Evolutionary conservation across 2,113 vertebrate genomes (phyloP), one percentile per base, ranked within the genome.

Genomic region (Nibea coibor): DNA sequence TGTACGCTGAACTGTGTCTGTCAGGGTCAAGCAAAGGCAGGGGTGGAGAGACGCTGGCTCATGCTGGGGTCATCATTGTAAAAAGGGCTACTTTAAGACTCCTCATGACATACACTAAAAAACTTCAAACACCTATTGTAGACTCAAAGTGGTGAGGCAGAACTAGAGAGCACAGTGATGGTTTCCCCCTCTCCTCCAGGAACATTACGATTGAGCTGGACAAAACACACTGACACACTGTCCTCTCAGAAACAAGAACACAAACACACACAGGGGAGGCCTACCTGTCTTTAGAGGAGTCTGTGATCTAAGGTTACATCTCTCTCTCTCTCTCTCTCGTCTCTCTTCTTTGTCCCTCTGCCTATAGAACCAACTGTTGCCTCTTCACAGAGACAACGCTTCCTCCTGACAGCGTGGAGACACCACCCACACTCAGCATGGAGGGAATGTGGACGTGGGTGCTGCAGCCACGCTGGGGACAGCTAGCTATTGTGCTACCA

Each of bases 381-480:
- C 51, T 72, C 47, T 67, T 75, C 59, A 68, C 17, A 59, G 67
- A 72, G 68, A 39, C 68, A 42, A 24, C 53, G 24, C 62, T 58
- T 69, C 69, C 16, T 81, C 42, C 76, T 77, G 70, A 72, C 15
- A 9, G 39, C 19, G 28, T 62, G 61, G 62, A 83, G 64, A 67
- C 57, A 11, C 86, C 71, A 70, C 90, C 89, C 78, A 88, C 88
- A 74, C 10, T 22, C 72, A 81, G 71, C 75, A 62, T n/a, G 42
- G 77, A 72, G 88, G 75, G 89, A 93, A 92, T 92, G 89, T 82
- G 54, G 70, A 80, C 24, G 89, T 93, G 91, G 93, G 93, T 81
- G 84, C 78, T 65, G 79, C 62, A 61, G 75, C 35, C 82, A 78
- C 68, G 20, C 58, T 65, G 8, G 70, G 71, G 79, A 88, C 88